Base-by-base conservation (phyloP, 2,113 vertebrate genomes). In the Glaucomys volans region DNA sequence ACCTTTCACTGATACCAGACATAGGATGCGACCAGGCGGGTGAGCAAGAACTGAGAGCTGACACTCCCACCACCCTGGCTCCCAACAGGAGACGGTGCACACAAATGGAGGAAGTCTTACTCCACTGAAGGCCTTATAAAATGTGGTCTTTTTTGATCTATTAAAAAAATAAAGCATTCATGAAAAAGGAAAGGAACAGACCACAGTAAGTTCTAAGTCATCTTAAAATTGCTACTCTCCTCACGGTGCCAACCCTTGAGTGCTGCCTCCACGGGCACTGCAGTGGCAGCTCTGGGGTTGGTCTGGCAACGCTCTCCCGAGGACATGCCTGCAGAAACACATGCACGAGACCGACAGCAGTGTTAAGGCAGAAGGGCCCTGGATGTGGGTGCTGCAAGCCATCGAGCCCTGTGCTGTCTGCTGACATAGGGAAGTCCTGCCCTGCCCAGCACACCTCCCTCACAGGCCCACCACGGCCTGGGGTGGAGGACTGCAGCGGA, bases 101-200 rank as follows among this genome's bases (percentile, higher is more conserved):
- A 62, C 32, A 1, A 37, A 57, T 26, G 20, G 35, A 50, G 47
- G 59, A 30, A 8, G 52, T 62, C 50, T 82, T 30, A 81, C 20
- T 62, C 54, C 57, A 69, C 75, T 16, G 30, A 64, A 66, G 52
- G 88, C 50, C 66, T 71, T 40, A 64, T 10, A 83, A 89, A 82
- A 76, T 10, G 57, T 20, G 59, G 59, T 64, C 91, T 93, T 30
- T 79, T 84, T 69, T 42, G 35, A 28, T 81, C 89, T 81, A 44
- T 77, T 81, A 96, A 85, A 96, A 96, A 96, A 95, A 95, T 87
- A 83, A 83, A 84, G 57, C 18, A 50, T 82, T 82, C 80, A 32
- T 9, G 75, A 86, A 52, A 83, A 92, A 66, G 50, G 44, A 37
- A 76, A 69, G 64, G 59, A 62, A 81, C 14, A 62, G 42, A 71